Evolutionary conservation across 1,140 invertebrate genomes (phyloP), one percentile per base, ranked within the genome.

Genomic region (Neodiprion fabricii): DNA sequence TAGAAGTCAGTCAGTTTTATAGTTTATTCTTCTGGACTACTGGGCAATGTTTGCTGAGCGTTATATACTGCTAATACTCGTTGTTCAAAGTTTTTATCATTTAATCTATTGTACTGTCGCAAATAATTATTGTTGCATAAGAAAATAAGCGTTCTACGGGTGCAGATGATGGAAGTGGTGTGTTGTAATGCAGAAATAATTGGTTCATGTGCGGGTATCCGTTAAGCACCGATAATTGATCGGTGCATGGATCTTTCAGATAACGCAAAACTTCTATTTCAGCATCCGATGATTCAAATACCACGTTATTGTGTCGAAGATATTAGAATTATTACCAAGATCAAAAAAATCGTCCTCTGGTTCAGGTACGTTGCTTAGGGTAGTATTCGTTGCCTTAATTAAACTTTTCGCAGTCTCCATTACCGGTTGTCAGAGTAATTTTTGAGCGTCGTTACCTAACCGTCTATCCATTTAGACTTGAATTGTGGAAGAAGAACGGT

Each of bases 111-210:
- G 14, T 66, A 71, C 8, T 61, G 48, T 8, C 65, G 71, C 17
- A 74, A 65, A 67, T 71, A n/a, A 72, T 66, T 66, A 78, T 74
- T 53, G 48, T 67, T 23, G 74, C 69, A 71, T 76, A 79, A 7
- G 66, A 72, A 49, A 79, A 78, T 23, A 79, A 28, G 1, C 77
- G 21, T 75, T 79, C 78, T 9, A 78, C 78, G 0, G 76, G 74
- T 14, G 76, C 76, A 21, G 72, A 78, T 28, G 78, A 77, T 48
- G 76, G 68, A 21, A 79, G 69, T 66, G 72, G 70, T 2, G 74
- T 78, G 50, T 79, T 79, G 40, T 67, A 76, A 7, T 70, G 71
- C 9, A 76, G 61, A 71, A 76, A 79, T 47, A 76, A n/a, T 28
- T 74, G 67, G 23, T 76, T 77, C 9, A 79, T 67, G 5, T 10